Evolutionary conservation across 2,888 invertebrate genomes (phyloP).

Genomic region (Philonicus albiceps): DNA sequence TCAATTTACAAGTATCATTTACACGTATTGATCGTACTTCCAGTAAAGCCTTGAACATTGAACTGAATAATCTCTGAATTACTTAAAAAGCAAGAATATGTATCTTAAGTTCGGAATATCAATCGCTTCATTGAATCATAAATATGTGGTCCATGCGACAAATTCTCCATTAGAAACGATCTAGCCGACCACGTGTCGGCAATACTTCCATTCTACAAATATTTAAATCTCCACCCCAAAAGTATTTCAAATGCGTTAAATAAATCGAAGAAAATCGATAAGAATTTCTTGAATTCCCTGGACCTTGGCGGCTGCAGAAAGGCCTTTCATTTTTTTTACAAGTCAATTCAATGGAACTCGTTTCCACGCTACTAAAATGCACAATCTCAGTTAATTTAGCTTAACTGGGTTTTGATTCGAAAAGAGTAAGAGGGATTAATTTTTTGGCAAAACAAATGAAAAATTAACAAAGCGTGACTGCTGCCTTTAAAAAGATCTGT

Average conservation of each 20-base stretch:
- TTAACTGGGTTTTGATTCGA: background rate
- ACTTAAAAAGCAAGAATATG: background rate
- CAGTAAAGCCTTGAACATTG: background rate
- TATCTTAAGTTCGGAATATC: background rate
- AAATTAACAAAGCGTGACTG: background rate
- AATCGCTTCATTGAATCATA: background rate
- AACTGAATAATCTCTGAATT: background rate
- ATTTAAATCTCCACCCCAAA: background rate
- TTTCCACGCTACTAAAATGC: background rate
- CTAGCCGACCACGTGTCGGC: background rate
- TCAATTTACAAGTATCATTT: background rate
- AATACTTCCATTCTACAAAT: background rate
- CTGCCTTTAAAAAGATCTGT: background rate
- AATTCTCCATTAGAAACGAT: background rate
- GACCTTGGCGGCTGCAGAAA: background rate
- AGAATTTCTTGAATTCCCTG: background rate
- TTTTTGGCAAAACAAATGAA: background rate
- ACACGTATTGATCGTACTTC: background rate
- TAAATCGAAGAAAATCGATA: background rate
- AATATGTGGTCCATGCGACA: background rate
- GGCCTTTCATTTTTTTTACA: conserved; percentile 19
- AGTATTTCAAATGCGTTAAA: background rate
- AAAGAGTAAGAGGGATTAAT: background rate
- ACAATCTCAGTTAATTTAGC: background rate
- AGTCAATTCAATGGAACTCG: background rate